Percentiles rank a stretch among this genome's conserved stretches.
These are phyloP conservation scores for Wasmannia auropunctata DNA, from an alignment of 1,140 invertebrate species.

Conservation along the genomic window DNA sequence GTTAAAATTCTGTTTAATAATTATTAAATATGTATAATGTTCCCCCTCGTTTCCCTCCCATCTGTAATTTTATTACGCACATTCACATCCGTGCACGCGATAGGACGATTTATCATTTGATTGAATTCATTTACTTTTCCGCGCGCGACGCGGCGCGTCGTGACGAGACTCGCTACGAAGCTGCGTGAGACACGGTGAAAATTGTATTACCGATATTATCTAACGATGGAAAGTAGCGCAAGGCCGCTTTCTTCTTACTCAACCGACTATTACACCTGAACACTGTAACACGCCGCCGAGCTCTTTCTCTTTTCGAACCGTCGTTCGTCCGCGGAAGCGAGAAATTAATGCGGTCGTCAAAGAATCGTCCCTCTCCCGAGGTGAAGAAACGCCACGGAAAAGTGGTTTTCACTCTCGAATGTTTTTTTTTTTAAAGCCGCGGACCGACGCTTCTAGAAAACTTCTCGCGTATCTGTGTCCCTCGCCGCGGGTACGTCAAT, in stretches of 20 bases:
- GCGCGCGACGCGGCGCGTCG: neutral
- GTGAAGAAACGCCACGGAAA: conserved; percentile 56
- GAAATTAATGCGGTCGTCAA: conserved; percentile 71
- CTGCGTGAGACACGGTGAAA: conserved; percentile 67
- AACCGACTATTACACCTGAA: conserved; percentile 78
- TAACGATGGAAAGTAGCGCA: conserved; percentile 81
- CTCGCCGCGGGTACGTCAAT: too few species aligned
- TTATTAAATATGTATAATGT: neutral
- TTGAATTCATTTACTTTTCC: neutral
- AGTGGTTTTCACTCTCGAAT: conserved; percentile 67
- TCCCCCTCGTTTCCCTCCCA: neutral
- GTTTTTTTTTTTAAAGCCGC: neutral
- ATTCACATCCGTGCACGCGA: neutral
- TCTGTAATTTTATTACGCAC: neutral
- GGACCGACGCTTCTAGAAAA: neutral
- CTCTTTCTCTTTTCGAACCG: conserved; percentile 71
- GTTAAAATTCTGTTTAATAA: neutral
- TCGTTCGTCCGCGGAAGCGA: conserved; percentile 66
- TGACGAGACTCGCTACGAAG: conserved; percentile 5
- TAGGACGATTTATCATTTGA: neutral
- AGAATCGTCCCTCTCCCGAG: conserved; percentile 52
- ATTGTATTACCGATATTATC: conserved; percentile 81
- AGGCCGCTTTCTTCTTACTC: conserved; percentile 81
- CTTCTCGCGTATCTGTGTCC: neutral
- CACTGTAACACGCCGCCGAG: conserved; percentile 59